A percentile compares a stretch with the other conserved stretches of the same genome.
Evolutionary conservation across 1,140 invertebrate genomes (phyloP).

Genomic region (Choristoneura fumiferana): DNA sequence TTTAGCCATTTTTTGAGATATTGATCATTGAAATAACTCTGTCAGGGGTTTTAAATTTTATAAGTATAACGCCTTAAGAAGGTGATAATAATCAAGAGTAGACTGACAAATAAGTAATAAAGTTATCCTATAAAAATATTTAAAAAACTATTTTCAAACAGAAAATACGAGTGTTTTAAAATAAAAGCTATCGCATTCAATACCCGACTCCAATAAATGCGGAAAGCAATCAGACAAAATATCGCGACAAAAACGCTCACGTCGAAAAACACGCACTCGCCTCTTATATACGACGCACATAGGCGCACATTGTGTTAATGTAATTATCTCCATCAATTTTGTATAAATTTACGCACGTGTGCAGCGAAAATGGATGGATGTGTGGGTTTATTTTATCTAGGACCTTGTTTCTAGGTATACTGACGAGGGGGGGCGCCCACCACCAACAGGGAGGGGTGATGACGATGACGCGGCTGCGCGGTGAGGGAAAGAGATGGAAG

Average conservation of each 20-base stretch:
- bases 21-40: too few species aligned
- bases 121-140: too few species aligned
- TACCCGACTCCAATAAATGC: too few species aligned
- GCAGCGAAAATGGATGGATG: conserved; percentile 28
- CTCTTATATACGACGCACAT: conserved; percentile 16
- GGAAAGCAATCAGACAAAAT: neutral
- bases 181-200: neutral
- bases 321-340: conserved; percentile 70
- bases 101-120: too few species aligned
- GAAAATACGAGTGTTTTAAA: neutral
- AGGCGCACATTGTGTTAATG: conserved; percentile 50
- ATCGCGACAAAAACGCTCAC: neutral
- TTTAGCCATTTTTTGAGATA: too few species aligned
- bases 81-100: too few species aligned
- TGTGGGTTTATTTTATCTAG: conserved; percentile 64
- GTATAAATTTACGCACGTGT: conserved; percentile 54
- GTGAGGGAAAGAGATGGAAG: conserved; percentile 48
- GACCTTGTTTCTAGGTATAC: conserved; percentile 57
- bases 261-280: conserved; percentile 8
- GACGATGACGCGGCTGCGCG: conserved; percentile 70
- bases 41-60: too few species aligned
- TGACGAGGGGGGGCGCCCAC: conserved; percentile 43
- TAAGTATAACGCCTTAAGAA: too few species aligned
- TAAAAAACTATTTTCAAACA: neutral
- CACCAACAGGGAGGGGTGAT: conserved; percentile 37